A percentile compares a stretch with the other conserved stretches of the same genome.
Evolutionary conservation across 2,113 vertebrate genomes (phyloP).

Genomic region (Corydoras maculifer): DNA sequence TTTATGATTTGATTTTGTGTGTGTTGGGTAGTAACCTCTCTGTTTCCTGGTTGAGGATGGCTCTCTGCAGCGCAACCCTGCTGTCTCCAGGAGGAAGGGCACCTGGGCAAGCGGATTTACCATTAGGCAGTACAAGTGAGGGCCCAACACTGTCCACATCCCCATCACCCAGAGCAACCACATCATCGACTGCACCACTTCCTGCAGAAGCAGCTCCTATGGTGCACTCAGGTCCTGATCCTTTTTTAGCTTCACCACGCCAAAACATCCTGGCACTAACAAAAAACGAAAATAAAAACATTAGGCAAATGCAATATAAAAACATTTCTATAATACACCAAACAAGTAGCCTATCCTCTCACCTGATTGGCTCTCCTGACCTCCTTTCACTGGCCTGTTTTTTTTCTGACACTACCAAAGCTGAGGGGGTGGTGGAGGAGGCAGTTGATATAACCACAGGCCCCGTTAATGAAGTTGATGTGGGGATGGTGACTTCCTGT

Average conservation of each 20-base stretch:
- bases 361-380: conserved; percentile 64
- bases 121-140: conserved; percentile 73
- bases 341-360: conserved; percentile 4
- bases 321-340: not conserved
- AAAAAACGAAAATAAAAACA: not conserved
- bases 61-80: conserved; percentile 78
- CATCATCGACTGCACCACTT: conserved; percentile 16
- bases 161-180: conserved; percentile 59
- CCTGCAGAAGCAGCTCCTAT: conserved; percentile 43
- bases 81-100: conserved; percentile 75
- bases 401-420: conserved; percentile 50
- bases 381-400: conserved; percentile 55
- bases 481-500: conserved; percentile 79
- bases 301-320: not conserved
- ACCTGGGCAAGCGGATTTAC: conserved; percentile 71
- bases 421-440: conserved; percentile 58
- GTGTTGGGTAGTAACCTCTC: conserved; percentile 65
- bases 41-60: conserved; percentile 76
- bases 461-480: conserved; percentile 55
- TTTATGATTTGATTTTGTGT: not conserved
- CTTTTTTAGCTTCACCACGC: conserved; percentile 63
- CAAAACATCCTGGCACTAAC: conserved; percentile 78
- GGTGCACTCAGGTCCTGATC: conserved; percentile 50
- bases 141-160: conserved; percentile 80
- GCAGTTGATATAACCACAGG: conserved; percentile 72